Percentiles rank a stretch among this genome's conserved stretches.
Evolutionary conservation across 2,888 invertebrate genomes (phyloP).

Genomic region (Acronicta leporina): DNA sequence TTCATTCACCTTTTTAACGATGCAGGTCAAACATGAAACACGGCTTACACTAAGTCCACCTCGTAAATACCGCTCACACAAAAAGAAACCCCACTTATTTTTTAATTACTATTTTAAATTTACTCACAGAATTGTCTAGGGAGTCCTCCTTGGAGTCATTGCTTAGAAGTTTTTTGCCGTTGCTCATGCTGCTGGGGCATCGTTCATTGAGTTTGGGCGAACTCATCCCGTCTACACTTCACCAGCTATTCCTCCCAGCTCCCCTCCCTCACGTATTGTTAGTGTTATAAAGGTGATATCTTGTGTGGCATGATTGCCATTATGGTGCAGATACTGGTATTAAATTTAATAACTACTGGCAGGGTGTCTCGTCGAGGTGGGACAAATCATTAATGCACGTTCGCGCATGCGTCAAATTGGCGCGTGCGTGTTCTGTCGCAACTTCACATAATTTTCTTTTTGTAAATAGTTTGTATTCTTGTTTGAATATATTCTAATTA

Average conservation of each 20-base stretch:
- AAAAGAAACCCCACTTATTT: neutral
- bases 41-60: neutral
- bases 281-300: slow-evolving; percentile 39
- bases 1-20: slow-evolving; percentile 18
- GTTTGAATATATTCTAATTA: too few species aligned
- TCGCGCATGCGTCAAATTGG: slow-evolving; percentile 64
- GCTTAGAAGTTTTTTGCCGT: slow-evolving; percentile 76
- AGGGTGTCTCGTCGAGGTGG: slow-evolving; percentile 40
- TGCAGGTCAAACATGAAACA: neutral
- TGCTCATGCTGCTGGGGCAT: slow-evolving; percentile 80
- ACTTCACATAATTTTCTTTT: slow-evolving; percentile 8
- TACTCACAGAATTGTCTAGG: slow-evolving; percentile 83
- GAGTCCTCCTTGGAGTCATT: slow-evolving; percentile 82
- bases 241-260: slow-evolving; percentile 6
- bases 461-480: too few species aligned
- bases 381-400: slow-evolving; percentile 69
- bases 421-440: slow-evolving; percentile 57
- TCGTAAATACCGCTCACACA: neutral
- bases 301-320: slow-evolving; percentile 21
- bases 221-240: slow-evolving; percentile 68
- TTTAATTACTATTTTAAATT: neutral
- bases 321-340: slow-evolving; percentile 22
- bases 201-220: slow-evolving; percentile 84
- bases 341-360: slow-evolving; percentile 32
- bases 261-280: slow-evolving; percentile 7